These are phyloP conservation scores for Tromatobia lineatoria DNA, from an alignment of 2,888 invertebrate species.

Conservation along the genomic window DNA sequence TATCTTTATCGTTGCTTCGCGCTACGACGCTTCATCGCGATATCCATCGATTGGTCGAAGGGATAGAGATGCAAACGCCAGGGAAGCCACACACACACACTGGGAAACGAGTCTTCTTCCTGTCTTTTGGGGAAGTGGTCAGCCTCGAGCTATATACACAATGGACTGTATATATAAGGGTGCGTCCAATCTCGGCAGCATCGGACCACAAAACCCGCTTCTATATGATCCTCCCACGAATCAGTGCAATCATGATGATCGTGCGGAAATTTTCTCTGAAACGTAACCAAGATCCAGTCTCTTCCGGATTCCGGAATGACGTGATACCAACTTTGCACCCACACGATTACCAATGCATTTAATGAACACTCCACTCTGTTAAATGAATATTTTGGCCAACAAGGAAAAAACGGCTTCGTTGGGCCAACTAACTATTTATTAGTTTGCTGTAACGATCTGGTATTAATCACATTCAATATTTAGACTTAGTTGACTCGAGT, in stretches of 20 bases:
- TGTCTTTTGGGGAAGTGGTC: conserved; percentile 36
- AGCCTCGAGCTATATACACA: conserved; percentile 15
- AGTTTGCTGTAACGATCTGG: too few relatives aligned
- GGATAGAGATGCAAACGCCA: conserved; percentile 29
- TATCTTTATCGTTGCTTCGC: conserved; percentile 71
- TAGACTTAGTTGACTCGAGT: too few relatives aligned
- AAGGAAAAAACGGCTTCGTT: too few relatives aligned
- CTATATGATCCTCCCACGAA: conserved; percentile 2
- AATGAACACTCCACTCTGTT: neutral
- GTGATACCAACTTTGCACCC: neutral
- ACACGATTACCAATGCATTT: neutral
- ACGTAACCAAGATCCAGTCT: neutral
- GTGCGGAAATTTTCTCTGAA: neutral
- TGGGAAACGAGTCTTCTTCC: conserved; percentile 11
- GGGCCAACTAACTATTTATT: too few relatives aligned
- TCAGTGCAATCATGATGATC: conserved; percentile 29
- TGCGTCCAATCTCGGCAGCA: conserved; percentile 30
- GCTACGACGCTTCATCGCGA: conserved; percentile 55
- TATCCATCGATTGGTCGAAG: conserved; percentile 41
- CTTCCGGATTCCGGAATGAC: neutral
- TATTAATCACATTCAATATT: too few relatives aligned
- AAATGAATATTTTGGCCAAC: conserved; percentile 5
- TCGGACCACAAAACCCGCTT: conserved; percentile 11
- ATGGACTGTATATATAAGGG: neutral
- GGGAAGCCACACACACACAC: conserved; percentile 15